Percentiles rank a stretch among this genome's conserved stretches.
Conservation (phyloP, 2,797 vertebrate genomes). For the Micropoecilia bifurca region DNA sequence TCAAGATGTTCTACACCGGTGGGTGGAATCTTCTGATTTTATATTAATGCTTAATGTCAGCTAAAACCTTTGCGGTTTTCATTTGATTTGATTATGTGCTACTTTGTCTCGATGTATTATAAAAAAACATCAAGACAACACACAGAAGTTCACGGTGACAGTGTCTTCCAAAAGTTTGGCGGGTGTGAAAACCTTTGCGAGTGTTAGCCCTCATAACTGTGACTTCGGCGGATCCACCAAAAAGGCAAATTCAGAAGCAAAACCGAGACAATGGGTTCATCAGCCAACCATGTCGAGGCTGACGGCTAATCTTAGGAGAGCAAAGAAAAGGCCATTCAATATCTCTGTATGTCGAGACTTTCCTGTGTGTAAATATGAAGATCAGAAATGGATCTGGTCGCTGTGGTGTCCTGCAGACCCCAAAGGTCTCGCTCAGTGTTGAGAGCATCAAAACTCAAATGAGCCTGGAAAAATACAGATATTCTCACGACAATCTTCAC, state of each 20-base stretch:
- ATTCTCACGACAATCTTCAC: neutral
- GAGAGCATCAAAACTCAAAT: conserved; percentile 18
- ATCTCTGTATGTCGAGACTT: conserved; percentile 30
- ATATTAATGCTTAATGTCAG: neutral
- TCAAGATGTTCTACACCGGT: neutral
- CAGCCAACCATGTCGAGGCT: conserved; percentile 61
- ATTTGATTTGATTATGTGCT: neutral
- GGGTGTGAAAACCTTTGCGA: neutral
- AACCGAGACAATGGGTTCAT: conserved; percentile 59
- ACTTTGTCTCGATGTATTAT: neutral
- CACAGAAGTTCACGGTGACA: neutral
- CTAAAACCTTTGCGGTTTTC: neutral
- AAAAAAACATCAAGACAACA: neutral
- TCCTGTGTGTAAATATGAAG: conserved; percentile 62
- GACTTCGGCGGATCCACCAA: conserved; percentile 30
- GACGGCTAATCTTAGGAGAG: conserved; percentile 70
- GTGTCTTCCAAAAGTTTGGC: neutral
- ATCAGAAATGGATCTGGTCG: conserved; percentile 62
- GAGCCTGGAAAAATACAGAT: neutral
- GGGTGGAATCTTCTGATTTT: neutral
- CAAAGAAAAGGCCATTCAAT: conserved; percentile 70
- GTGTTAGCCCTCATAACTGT: conserved; percentile 12
- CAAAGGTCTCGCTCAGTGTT: conserved; percentile 15
- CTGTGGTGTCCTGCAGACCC: conserved; percentile 17
- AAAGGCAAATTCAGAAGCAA: conserved; percentile 28